Conservation (phyloP, 2,888 invertebrate genomes). For the Zhengitettix transpicula region DNA sequence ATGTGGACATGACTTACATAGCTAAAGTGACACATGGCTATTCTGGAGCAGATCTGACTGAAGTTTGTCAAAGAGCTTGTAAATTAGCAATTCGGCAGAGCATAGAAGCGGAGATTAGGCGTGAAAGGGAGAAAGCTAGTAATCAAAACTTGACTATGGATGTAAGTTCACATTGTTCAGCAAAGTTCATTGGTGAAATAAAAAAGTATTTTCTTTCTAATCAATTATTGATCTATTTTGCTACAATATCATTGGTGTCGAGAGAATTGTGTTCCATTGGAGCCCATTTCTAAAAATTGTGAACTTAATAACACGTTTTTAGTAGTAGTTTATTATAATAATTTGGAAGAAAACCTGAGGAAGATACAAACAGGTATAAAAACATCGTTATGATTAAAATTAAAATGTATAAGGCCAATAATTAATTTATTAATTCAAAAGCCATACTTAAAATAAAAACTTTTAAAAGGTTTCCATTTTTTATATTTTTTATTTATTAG, state of each 20-base stretch:
- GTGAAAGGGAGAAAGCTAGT: constrained; percentile 71
- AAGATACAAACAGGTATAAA: no score
- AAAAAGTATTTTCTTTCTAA: no score
- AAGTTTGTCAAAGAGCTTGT: constrained; percentile 98
- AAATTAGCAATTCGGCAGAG: constrained; percentile 97
- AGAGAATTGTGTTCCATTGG: not conserved
- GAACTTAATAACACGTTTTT: no score
- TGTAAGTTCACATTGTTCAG: constrained; percentile 36
- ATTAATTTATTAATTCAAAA: no score
- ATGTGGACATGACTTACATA: constrained; percentile 79
- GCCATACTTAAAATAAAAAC: no score
- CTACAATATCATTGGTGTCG: not conserved
- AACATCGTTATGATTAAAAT: no score
- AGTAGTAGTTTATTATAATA: no score
- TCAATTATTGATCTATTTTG: not conserved
- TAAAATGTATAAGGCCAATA: no score
- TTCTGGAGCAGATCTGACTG: constrained; percentile 96
- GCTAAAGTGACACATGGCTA: constrained; percentile 85
- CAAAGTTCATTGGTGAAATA: not conserved
- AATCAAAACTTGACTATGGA: constrained; percentile 67
- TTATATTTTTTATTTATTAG: no score
- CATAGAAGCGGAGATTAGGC: constrained; percentile 87
- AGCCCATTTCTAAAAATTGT: not conserved
- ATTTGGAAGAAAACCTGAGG: no score
- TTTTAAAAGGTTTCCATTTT: no score